Evolutionary conservation across 2,113 vertebrate genomes (phyloP), one percentile per base, ranked within the genome.

Genomic region (Probosciger aterrimus): DNA sequence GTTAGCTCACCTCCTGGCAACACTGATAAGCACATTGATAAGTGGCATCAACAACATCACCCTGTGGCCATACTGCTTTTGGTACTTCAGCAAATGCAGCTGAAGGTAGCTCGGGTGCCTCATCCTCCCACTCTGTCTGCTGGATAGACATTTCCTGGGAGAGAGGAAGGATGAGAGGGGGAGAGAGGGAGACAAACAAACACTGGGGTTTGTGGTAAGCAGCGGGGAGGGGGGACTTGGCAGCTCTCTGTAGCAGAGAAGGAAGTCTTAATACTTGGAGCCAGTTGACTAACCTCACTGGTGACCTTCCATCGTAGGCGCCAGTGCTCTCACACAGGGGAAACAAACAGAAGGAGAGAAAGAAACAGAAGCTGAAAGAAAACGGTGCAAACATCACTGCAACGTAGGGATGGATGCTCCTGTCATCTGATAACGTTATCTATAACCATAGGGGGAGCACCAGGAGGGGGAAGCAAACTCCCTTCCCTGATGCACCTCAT

Each of bases 121-220:
- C 3, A 1, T 30, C 33, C 69, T 68, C 86, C 77, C 69, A 25
- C 77, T 77, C 76, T 43, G 68, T 50, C 62, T 95, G 73, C 88
- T 55, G 57, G n/a, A 59, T 3, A 81, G 69, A 67, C 8, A 55
- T 50, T 69, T 50, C 74, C 47, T 73, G 52, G 27, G 55, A 47
- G 39, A 64, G 47, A 84, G 91, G 55, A 81, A 86, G 60, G 52
- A 69, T 65, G 87, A 86, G 83, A 78, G 81, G 50, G 57, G 59
- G 63, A 85, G 30, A 73, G 30, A 82, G 30, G 55, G 90, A 94
- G 81, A 53, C 65, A 90, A 82, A 75, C 47, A 93, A 74, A 65
- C 74, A 57, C 46, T 46, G 57, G 67, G 44, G 33, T 95, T 92
- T 96, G 93, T 92, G 93, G 93, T 89, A 52, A 96, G 83, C 77